Base-by-base conservation (phyloP, 2,113 vertebrate genomes). In the Butastur rufipennis region DNA sequence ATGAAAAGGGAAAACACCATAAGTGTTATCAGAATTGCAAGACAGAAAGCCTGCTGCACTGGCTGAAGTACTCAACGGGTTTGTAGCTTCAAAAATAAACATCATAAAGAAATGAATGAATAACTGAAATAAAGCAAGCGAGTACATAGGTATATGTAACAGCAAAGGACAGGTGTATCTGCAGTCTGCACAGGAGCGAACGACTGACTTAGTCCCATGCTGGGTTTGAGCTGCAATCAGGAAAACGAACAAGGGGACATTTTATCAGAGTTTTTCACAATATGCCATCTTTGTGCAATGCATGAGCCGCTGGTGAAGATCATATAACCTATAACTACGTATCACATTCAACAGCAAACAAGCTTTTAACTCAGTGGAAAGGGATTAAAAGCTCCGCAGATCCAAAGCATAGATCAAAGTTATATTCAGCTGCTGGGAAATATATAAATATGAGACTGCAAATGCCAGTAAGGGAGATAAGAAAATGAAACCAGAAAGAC, bases 361-460 rank as follows among this genome's bases (percentile, higher is more conserved):
- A 90, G 92, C 86, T 93, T 96, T 97, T 68, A 92, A 93, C 87
- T 90, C 70, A 17, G 74, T 34, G 43, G 62, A 90, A 90, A 65
- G 67, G 95, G 82, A 95, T 90, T 90, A 96, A 94, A 90, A 82
- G 67, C 81, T 70, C 58, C 0, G 1, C 40, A 86, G 94, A 94
- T 92, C 67, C 88, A 95, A 90, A 83, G 81, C 61, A 85, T 9
- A 91, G 92, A 94, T 92, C 93, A 90, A 93, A 95, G 81, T 81
- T 80, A 88, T 31, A 36, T 91, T 94, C 90, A 96, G 77, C 38
- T 92, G 74, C 94, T 70, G 67, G 79, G 71, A 94, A 96, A 95
- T 55, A 95, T 20, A 96, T 79, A 96, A 93, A 93, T 87, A 93
- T 27, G 53, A 96, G 78, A 86, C 78, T 66, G 62, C 26, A 97